Evolutionary conservation across 2,113 vertebrate genomes (phyloP).

Genomic region (Lampris incognitus): DNA sequence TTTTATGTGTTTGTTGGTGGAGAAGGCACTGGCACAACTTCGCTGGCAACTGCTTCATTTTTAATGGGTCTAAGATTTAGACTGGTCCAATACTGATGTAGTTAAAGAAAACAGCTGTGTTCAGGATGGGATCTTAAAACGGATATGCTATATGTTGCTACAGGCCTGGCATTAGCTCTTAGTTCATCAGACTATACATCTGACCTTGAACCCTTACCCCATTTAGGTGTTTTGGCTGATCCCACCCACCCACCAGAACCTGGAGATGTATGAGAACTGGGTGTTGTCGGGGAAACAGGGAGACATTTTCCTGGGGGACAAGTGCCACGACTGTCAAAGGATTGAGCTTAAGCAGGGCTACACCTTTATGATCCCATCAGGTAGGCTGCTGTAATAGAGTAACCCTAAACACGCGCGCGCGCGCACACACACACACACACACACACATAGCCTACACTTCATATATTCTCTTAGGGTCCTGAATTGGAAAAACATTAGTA

Average conservation of each 20-base stretch:
- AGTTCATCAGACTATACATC: neutral
- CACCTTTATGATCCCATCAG: conserved; percentile 98
- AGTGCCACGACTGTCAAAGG: conserved; percentile 93
- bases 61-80: no score
- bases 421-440: neutral
- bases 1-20: no score
- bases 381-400: conserved; percentile 65
- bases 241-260: conserved; percentile 94
- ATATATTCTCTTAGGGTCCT: no score
- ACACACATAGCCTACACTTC: neutral
- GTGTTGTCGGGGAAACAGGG: conserved; percentile 98
- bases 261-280: conserved; percentile 99
- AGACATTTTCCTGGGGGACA: conserved; percentile 97
- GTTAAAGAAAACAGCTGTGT: no score
- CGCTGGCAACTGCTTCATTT: no score
- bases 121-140: neutral
- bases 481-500: no score
- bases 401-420: neutral
- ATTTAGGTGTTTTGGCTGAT: conserved; percentile 97
- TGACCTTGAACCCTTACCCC: neutral
- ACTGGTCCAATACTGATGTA: no score
- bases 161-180: neutral
- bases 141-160: neutral
- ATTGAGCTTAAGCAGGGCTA: conserved; percentile 96
- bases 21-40: no score